Base-by-base conservation (phyloP, 2,797 vertebrate genomes). In the Hoplostethus mediterraneus region DNA sequence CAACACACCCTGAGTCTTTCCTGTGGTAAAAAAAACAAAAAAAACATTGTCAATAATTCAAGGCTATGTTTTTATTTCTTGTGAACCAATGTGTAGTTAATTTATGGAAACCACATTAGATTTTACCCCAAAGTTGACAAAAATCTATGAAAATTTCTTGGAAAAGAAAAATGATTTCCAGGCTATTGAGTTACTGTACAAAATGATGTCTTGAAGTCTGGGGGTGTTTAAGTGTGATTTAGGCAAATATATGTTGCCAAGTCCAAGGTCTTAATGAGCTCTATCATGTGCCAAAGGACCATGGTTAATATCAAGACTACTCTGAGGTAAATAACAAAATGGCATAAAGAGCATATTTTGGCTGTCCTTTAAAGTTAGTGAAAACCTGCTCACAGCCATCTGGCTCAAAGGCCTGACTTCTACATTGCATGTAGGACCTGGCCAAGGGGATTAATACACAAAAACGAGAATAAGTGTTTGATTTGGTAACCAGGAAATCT, bases 21-120 rank as follows among this genome's bases (percentile, higher is more conserved):
- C 31, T 61, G 10, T 28, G 13, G 5, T 52, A 58, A 55, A 55
- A 28, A 28, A 28, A 28, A 28, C 28, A 1, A 28, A 1, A 28
- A 28, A 28, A 70, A 58, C 56, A 51, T 55, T 8, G 36, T 63
- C 16, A 69, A 63, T 64, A 36, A 47, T 53, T 68, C 31, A 80
- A 54, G n/a, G 38, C 48, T 54, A 33, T 1, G 48, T 44, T 61
- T 59, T 65, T n/a, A 51, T 38, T 63, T 57, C 2, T n/a, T 33
- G 36, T 48, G 14, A 71, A 11, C 11, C 38, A 58, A 6, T 16
- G 36, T 48, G 5, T 17, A 16, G 21, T 30, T 44, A 28, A 14
- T 57, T 71, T n/a, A 69, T 57, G 21, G 48, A 67, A 80, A 12
- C 1, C 14, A 52, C 60, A 64, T 59, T 38, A 60, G 42, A 66